These are phyloP conservation scores for Lontra canadensis DNA, from an alignment of 2,113 vertebrate genomes.

Conservation along the genomic window DNA sequence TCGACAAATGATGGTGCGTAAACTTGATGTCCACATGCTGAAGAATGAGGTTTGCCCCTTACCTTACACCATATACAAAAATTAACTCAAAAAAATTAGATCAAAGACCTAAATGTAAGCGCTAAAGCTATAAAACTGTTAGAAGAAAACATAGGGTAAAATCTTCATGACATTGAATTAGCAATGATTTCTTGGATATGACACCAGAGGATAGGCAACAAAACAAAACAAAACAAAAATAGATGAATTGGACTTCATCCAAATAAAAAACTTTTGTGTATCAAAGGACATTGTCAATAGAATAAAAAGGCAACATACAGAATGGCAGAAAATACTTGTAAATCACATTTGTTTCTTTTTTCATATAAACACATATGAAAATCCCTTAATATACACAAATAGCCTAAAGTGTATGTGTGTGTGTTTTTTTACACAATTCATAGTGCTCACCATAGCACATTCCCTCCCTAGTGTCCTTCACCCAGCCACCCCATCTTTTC, in stretches of 20 bases:
- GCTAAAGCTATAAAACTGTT: neutral
- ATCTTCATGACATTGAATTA: neutral
- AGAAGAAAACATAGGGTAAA: neutral
- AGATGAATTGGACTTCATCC: neutral
- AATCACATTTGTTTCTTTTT: neutral
- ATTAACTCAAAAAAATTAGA: neutral
- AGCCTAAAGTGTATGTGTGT: no score
- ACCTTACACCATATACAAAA: neutral
- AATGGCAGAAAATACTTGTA: neutral
- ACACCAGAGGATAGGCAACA: neutral
- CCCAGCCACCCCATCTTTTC: no score
- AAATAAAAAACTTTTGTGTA: neutral
- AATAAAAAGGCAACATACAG: neutral
- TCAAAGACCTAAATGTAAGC: neutral
- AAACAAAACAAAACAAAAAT: neutral
- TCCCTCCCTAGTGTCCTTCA: no score
- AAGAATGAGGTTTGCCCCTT: neutral
- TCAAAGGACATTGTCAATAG: neutral
- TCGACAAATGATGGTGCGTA: neutral
- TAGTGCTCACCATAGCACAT: no score
- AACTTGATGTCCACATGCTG: neutral
- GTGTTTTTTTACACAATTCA: no score
- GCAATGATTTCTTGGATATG: neutral
- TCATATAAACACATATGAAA: no score
- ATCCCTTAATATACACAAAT: no score